These are phyloP conservation scores for Paracanthobrama guichenoti DNA, from an alignment of 2,113 vertebrate genomes.

Conservation along the genomic window DNA sequence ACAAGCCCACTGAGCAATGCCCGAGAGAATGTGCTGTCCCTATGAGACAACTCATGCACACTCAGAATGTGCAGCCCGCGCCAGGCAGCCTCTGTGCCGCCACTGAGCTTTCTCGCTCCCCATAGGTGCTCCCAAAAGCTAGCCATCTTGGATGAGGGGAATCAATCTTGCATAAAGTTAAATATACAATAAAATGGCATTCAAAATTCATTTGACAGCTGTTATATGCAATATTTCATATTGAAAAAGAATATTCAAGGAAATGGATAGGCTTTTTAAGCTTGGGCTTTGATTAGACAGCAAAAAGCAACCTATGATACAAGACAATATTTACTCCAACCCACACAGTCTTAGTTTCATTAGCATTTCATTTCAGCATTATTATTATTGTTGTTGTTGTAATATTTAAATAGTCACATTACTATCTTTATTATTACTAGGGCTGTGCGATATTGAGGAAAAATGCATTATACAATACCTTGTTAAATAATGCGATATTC, in stretches of 20 bases:
- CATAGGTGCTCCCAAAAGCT: conserved; percentile 19
- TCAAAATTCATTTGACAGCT: neutral
- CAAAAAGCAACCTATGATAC: neutral
- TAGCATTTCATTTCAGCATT: no score
- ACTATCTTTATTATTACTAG: no score
- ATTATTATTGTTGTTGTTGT: no score
- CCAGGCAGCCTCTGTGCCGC: conserved; percentile 12
- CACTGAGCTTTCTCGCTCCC: conserved; percentile 5
- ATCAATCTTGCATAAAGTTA: neutral
- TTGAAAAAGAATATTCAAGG: neutral
- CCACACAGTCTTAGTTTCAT: neutral
- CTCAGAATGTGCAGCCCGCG: conserved; percentile 32
- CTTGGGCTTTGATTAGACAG: neutral
- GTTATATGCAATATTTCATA: neutral
- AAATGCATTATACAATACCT: no score
- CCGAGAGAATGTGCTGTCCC: conserved; percentile 43
- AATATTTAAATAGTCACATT: no score
- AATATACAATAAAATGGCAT: neutral
- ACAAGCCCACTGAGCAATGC: conserved; percentile 47
- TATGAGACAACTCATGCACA: conserved; percentile 29
- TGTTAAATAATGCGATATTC: no score
- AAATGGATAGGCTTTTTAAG: neutral
- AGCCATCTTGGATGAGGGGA: conserved; percentile 1
- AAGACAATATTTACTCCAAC: neutral
- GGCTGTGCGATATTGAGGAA: no score